phyloP scores from a whole-genome alignment of 1,140 invertebrate genomes.

The Bombus consobrinus region DNA sequence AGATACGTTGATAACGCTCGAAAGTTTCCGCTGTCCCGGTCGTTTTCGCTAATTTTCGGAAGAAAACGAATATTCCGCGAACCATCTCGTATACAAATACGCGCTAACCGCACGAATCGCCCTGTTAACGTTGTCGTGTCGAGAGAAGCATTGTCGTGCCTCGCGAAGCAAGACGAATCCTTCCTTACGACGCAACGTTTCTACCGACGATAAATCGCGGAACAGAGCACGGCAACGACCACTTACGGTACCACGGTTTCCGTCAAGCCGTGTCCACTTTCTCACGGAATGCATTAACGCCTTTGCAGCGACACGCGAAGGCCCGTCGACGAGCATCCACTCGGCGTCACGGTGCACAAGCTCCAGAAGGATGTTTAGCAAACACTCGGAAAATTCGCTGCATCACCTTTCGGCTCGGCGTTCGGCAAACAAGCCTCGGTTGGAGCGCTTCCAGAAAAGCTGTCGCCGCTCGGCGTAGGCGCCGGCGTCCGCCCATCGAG shows the following conservation, averaged over 20 bases:
- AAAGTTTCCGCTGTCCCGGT: not conserved
- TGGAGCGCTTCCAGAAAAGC: constrained; percentile 68
- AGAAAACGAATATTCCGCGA: not conserved
- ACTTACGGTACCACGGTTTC: not conserved
- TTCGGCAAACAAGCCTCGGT: constrained; percentile 64
- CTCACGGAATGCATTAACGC: constrained; percentile 57
- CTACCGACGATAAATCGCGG: not conserved
- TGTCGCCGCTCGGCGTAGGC: constrained; percentile 32
- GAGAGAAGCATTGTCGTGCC: no score
- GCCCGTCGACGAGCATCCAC: constrained; percentile 54
- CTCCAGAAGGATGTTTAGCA: constrained; percentile 66
- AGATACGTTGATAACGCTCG: not conserved
- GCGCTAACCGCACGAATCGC: not conserved
- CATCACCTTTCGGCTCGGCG: constrained; percentile 63
- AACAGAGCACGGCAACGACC: not conserved
- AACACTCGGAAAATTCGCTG: constrained; percentile 72
- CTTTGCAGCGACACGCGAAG: constrained; percentile 18
- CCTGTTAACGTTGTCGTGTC: not conserved
- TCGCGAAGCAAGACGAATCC: not conserved
- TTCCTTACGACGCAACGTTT: not conserved
- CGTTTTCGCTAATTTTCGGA: not conserved
- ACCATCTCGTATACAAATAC: no score
- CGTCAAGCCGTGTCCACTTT: not conserved
- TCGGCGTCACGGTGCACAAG: constrained; percentile 37
- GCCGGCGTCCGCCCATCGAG: constrained; percentile 32